Conservation (phyloP, 2,888 invertebrate genomes). For the Sinotaia quadrata region DNA sequence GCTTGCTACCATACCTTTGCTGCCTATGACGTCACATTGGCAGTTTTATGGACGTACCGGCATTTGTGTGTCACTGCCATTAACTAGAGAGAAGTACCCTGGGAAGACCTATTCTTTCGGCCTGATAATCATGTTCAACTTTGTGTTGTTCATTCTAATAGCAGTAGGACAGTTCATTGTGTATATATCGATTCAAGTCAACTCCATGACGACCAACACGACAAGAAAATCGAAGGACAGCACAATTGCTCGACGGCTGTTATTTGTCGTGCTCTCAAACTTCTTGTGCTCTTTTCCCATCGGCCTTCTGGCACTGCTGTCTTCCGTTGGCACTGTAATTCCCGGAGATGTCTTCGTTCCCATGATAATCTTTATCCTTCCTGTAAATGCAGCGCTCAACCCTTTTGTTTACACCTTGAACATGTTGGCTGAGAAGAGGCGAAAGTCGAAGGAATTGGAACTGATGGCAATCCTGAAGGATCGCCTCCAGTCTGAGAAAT, state of each 20-base stretch:
- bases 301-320: conserved; percentile 11
- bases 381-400: conserved; percentile 11
- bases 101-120: background rate
- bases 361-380: conserved; percentile 13
- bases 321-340: background rate
- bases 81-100: background rate
- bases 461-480: too few species aligned
- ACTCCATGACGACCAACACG: background rate
- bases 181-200: conserved; percentile 50
- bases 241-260: conserved; percentile 7
- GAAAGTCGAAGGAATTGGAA: too few species aligned
- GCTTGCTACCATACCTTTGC: conserved; percentile 61
- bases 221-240: conserved; percentile 5
- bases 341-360: conserved; percentile 8
- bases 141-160: background rate
- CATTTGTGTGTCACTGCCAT: background rate
- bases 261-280: conserved; percentile 4
- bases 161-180: conserved; percentile 59
- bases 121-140: background rate
- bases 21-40: background rate
- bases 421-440: background rate
- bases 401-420: conserved; percentile 8
- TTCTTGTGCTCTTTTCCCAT: conserved; percentile 16
- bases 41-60: background rate
- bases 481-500: too few species aligned